phyloP scores from a whole-genome alignment of 2,113 vertebrate species.

The Ovis aries region ARS-UI_Ramb_v3.0 NC_056063.1:49594501-49595000 shows the following conservation, averaged over 20 bases:
- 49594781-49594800: neutral
- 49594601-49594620: neutral
- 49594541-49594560: neutral
- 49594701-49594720: neutral
- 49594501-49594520: neutral
- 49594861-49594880: neutral
- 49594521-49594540: neutral
- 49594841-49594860: neutral
- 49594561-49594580: neutral
- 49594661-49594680: neutral
- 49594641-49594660: slow-evolving; percentile 10
- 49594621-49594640: neutral
- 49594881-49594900: neutral
- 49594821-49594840: neutral
- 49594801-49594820: neutral
- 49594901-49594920: neutral
- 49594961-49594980: neutral
- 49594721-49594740: neutral
- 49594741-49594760: neutral
- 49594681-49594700: neutral
- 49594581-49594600: neutral
- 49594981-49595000: neutral
- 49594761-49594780: neutral
- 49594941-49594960: neutral
- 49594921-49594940: neutral